These are phyloP conservation scores for Portevinia maculata DNA, from an alignment of 2,888 invertebrate species.

Conservation along the genomic window DNA sequence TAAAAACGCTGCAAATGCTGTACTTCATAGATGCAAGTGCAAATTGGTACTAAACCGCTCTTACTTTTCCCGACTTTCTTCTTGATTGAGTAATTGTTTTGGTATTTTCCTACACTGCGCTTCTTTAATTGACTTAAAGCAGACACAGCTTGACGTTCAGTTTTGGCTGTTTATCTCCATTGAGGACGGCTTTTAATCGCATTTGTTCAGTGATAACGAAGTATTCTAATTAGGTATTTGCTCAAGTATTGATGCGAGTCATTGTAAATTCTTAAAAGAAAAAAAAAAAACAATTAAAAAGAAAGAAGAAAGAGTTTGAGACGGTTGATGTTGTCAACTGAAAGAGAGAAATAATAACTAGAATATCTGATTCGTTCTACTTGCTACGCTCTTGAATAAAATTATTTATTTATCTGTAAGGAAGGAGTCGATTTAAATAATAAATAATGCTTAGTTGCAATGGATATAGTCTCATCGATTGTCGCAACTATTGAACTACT, in stretches of 20 bases:
- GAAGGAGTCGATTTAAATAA: too few species aligned
- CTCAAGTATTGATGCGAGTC: constrained; percentile 30
- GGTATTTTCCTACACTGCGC: constrained; percentile 40
- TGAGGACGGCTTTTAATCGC: constrained; percentile 43
- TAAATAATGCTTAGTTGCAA: too few species aligned
- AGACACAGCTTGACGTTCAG: constrained; percentile 48
- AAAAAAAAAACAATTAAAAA: constrained; percentile 1
- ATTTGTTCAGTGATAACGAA: constrained; percentile 59
- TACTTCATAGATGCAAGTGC: constrained; percentile 61
- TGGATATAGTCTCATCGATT: too few species aligned
- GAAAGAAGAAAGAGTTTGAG: not conserved
- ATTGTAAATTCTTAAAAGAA: constrained; percentile 31
- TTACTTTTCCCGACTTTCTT: constrained; percentile 49
- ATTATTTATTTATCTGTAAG: too few species aligned
- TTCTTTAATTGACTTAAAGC: constrained; percentile 57
- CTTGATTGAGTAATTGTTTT: constrained; percentile 51
- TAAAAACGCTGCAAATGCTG: constrained; percentile 19
- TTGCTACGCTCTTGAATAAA: too few species aligned
- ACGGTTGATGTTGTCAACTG: not conserved
- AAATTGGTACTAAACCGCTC: constrained; percentile 64
- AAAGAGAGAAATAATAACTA: too few species aligned
- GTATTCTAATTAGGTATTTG: constrained; percentile 23
- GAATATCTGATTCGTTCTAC: too few species aligned
- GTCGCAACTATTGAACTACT: too few species aligned
- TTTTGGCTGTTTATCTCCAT: constrained; percentile 57